phyloP scores from a whole-genome alignment of 2,888 invertebrate species.

The Drosophila nr. medialis region DNA sequence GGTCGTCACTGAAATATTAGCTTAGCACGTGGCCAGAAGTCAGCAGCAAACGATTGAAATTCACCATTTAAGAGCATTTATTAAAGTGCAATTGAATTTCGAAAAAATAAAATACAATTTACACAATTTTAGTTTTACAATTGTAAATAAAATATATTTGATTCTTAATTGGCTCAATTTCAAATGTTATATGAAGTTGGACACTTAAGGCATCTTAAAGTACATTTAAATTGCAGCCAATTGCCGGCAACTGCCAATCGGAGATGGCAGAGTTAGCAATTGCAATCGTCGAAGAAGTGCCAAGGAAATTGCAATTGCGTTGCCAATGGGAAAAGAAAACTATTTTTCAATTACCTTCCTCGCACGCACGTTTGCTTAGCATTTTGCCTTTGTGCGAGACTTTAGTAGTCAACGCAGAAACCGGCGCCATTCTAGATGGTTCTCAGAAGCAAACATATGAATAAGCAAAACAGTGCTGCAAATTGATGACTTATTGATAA shows the following conservation, averaged over 20 bases:
- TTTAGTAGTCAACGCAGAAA: constrained; percentile 14
- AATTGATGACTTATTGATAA: background rate
- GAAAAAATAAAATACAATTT: background rate
- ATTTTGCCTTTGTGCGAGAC: constrained; percentile 63
- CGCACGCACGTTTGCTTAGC: constrained; percentile 78
- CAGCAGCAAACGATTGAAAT: background rate
- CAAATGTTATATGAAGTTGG: constrained; percentile 38
- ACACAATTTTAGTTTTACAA: background rate
- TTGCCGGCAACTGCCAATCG: constrained; percentile 29
- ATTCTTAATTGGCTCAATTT: background rate
- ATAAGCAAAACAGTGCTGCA: background rate
- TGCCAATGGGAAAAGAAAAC: constrained; percentile 63
- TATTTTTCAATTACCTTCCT: constrained; percentile 79
- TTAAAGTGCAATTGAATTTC: background rate
- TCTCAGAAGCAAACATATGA: background rate
- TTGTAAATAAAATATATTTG: background rate
- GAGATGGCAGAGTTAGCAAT: constrained; percentile 46
- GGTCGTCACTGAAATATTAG: constrained; percentile 64
- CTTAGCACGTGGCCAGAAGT: constrained; percentile 50
- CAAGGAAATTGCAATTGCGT: constrained; percentile 22
- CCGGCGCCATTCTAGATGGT: constrained; percentile 20
- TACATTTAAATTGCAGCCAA: constrained; percentile 44
- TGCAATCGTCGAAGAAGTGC: constrained; percentile 33
- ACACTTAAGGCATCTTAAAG: constrained; percentile 21
- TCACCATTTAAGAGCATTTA: constrained; percentile 4